Base-by-base conservation (phyloP, 53 echinoderm and acorn worm species). In the Patiria pectinifera region DNA sequence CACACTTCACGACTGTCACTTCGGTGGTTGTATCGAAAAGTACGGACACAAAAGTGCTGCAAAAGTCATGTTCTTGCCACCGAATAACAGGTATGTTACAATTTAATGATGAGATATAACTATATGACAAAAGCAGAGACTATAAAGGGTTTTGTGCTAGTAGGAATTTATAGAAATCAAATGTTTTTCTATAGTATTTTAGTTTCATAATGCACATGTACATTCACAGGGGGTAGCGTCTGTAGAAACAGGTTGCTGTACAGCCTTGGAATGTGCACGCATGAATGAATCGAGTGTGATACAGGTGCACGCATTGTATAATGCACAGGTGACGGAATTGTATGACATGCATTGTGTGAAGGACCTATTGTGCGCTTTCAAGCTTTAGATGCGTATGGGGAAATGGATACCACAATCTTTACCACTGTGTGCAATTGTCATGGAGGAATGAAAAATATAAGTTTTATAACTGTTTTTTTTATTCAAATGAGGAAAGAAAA, bases 191-290 rank as follows among this genome's bases (percentile, higher is more conserved):
- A 60, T 59, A 59, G 60, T 59, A 7, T 35, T 35, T 35, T 35
- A 35, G 35, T 35, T 35, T 35, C 35, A 35, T 35, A 35, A 35
- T 35, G 1, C 66, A 66, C 66, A 2, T 66, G 6, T 14, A 18
- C 10, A 66, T 11, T 66, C 15, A 15, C 66, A 66, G 74, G 48
- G 44, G 62, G 22, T 69, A 48, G 90, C 90, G 90, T 90, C 90
- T 81, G 46, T 90, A 66, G 90, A 44, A 43, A 90, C 90, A n/a
- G 90, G 80, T 90, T 80, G 80, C 90, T 44, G 45, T 25, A 13
- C 11, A 35, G 76, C 77, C 6, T 61, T 80, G 69, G 90, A 90
- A 59, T 80, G 66, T 53, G 62, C 66, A 81, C 70, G 90, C 90
- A 81, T 81, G 90, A 62, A n/a, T 90, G 77, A 14, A 22, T 79